Evolutionary conservation across 2,797 vertebrate genomes (phyloP).

Genomic region (Babyrousa celebensis): DNA sequence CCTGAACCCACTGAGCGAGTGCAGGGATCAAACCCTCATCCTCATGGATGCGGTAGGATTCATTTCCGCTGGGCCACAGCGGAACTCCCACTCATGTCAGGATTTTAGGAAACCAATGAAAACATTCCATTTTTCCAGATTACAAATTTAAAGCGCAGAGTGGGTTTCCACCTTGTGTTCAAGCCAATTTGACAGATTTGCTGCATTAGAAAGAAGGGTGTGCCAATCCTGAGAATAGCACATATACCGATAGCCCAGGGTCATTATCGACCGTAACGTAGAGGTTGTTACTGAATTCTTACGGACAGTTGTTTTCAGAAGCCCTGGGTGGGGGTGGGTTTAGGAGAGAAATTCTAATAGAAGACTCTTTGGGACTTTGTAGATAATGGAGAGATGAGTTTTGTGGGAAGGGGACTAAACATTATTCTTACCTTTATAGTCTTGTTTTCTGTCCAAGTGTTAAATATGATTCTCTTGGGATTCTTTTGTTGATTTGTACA

Average conservation of each 20-base stretch:
- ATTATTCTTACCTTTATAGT: conserved; percentile 39
- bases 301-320: fast-evolving
- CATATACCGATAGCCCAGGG: not conserved
- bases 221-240: not conserved
- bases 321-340: not conserved
- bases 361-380: conserved; percentile 39
- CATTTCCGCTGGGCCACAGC: no score
- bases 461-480: conserved; percentile 86
- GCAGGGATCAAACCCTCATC: no score
- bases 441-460: conserved; percentile 85
- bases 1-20: no score
- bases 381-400: not conserved
- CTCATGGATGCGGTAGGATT: no score
- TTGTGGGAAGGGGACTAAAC: conserved; percentile 64
- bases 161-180: conserved; percentile 32
- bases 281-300: not conserved
- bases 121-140: not conserved
- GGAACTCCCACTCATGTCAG: no score
- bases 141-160: not conserved
- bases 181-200: not conserved
- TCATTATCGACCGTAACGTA: not conserved
- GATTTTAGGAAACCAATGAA: not conserved
- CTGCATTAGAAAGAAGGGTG: not conserved
- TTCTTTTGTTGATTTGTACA: conserved; percentile 86
- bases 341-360: not conserved